Evolutionary conservation across 2,797 vertebrate species (phyloP).

Genomic region (Falco cherrug): DNA sequence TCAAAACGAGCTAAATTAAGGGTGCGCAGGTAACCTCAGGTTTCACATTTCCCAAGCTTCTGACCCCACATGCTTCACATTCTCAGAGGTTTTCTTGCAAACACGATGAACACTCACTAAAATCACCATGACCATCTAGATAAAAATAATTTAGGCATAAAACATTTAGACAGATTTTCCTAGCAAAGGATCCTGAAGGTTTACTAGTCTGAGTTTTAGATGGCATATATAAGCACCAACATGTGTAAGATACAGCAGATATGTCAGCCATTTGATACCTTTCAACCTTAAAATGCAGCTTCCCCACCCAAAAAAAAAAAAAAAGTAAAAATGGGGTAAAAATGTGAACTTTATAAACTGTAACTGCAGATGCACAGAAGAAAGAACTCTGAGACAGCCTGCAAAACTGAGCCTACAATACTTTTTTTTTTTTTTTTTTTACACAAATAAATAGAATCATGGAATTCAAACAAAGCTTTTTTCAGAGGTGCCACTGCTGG

Average conservation of each 20-base stretch:
- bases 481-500: background rate
- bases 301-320: background rate
- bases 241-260: background rate
- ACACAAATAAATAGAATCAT: background rate
- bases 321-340: background rate
- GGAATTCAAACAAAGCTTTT: background rate
- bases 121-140: background rate
- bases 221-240: fast-evolving
- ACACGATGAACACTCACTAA: fast-evolving
- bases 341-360: background rate
- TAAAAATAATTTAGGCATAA: background rate
- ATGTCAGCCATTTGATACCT: background rate
- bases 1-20: fast-evolving
- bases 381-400: background rate
- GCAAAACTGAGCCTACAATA: background rate
- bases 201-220: background rate
- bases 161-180: background rate
- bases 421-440: background rate
- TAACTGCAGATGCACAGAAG: background rate
- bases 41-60: background rate
- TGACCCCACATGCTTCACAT: background rate
- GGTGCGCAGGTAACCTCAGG: background rate
- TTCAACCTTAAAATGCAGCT: background rate
- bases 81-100: background rate
- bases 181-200: background rate